Base-by-base conservation (phyloP, 2,797 vertebrate species). In the Acipenser transmontanus region DNA sequence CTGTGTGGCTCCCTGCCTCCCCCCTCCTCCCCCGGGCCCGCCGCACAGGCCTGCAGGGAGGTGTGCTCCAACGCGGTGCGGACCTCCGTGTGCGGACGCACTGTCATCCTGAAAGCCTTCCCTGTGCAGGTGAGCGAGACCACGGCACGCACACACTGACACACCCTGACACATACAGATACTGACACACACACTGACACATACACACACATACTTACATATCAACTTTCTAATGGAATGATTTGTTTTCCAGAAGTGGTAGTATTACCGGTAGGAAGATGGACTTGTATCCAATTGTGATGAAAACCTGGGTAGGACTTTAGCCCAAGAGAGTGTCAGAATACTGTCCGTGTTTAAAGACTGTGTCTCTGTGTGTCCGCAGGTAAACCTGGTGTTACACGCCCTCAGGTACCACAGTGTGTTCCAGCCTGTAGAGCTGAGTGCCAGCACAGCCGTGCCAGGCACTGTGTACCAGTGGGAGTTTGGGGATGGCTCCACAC, bases 1-100 rank as follows among this genome's bases (percentile, higher is more conserved):
- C 64, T 76, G 49, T 76, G 74, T 48, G 72, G 74, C 6, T 73
- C 70, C 6, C 12, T 68, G 12, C n/a, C 20, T 1, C 9, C 7
- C 1, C 7, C 62, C 13, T 1, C 0, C 5, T 9, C 12, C 1
- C 2, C 51, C 13, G 6, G 13, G 34, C 13, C n/a, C 6, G 2
- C 5, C 1, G 50, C 7, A 8, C 14, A 61, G 6, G 10, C 8
- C 48, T 73, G 72, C 54, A 6, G 14, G 8, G 64, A 17, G 7
- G 64, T 65, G 11, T 76, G 72, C 64, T 66, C 72, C 20, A 66
- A 59, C 20, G 6, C 52, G 34, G 64, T 59, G 7, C 51, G 9
- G 8, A 57, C 3, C 12, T 6, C 20, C 3, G 59, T 13, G 9
- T 76, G 74, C 47, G 65, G 65, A 17, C 68, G 66, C 62, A 71